Evolutionary conservation across 2,113 vertebrate genomes (phyloP), one percentile per base, ranked within the genome.

Genomic region (Diphyllodes magnificus): DNA sequence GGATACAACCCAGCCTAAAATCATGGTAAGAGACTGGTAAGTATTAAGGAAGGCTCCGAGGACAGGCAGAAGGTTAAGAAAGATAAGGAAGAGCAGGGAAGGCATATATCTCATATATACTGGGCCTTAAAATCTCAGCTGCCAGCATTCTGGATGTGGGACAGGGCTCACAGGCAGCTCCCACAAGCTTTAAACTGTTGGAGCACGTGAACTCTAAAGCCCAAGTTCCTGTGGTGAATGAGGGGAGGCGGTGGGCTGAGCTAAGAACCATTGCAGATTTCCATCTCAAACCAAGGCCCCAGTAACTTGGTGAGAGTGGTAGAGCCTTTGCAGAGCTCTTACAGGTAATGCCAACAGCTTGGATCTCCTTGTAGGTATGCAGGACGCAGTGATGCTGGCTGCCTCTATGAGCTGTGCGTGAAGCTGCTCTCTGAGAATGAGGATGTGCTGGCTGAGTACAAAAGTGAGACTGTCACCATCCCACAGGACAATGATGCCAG

Each of bases 21-120:
- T 99, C 56, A 97, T 93, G 68, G 98, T 98, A 84, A 98, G 98
- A 86, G 99, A 99, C 98, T 99, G 99, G 99, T 99, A 91, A 98
- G 98, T 77, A 77, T 77, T 47, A 57, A 94, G 75, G 59, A 21
- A n/a, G 27, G 22, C 44, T 23, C 16, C 6, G 35, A 56, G 30
- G 5, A 42, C 27, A n/a, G 69, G 7, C 28, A 72, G 40, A 47
- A 50, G 44, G 24, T 15, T 40, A 42, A 65, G 37, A 45, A 33
- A 64, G 47, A 81, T 54, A 44, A 83, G 42, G 25, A 42, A 30
- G 47, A 44, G 28, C 11, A 78, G 27, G 27, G 21, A 35, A 56
- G 22, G 18, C 21, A 25, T 17, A 27, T 12, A 49, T 28, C 57
- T 73, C 28, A 7, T 40, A 5, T 11, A 11, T 23, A 31, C 11